A percentile compares a stretch with the other conserved stretches of the same genome.
Evolutionary conservation across 1,140 invertebrate species (phyloP).

Genomic region (Schlechtendalia chinensis): DNA sequence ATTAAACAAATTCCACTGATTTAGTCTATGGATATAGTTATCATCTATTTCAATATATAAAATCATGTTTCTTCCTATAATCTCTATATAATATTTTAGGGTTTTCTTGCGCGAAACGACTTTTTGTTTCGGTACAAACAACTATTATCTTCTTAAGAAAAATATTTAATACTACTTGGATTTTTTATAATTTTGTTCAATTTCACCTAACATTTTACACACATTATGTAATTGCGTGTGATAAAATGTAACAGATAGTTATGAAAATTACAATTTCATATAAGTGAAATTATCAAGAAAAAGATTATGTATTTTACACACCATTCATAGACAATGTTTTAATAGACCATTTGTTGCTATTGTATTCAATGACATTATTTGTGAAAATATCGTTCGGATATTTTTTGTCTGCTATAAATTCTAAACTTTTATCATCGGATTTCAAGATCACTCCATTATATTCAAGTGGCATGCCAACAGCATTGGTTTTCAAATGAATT

Average conservation of each 20-base stretch:
- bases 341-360: neutral
- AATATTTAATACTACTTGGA: too few relatives aligned
- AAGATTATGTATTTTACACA: neutral
- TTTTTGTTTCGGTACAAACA: too few relatives aligned
- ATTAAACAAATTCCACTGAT: too few relatives aligned
- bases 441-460: neutral
- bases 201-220: too few relatives aligned
- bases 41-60: too few relatives aligned
- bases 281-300: too few relatives aligned
- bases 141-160: too few relatives aligned
- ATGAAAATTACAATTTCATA: too few relatives aligned
- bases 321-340: neutral
- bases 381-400: neutral
- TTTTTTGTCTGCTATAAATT: neutral
- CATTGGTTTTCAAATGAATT: conserved; percentile 10
- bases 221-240: neutral
- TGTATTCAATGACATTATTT: neutral
- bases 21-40: too few relatives aligned
- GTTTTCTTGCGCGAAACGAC: too few relatives aligned
- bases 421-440: neutral
- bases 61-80: too few relatives aligned
- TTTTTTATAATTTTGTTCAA: neutral
- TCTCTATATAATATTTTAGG: too few relatives aligned
- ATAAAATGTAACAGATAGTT: neutral
- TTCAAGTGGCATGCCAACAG: conserved; percentile 8